Percentiles rank a stretch among this genome's conserved stretches.
Evolutionary conservation across 2,888 invertebrate genomes (phyloP).

Genomic region (Alviniconcha strummeri): DNA sequence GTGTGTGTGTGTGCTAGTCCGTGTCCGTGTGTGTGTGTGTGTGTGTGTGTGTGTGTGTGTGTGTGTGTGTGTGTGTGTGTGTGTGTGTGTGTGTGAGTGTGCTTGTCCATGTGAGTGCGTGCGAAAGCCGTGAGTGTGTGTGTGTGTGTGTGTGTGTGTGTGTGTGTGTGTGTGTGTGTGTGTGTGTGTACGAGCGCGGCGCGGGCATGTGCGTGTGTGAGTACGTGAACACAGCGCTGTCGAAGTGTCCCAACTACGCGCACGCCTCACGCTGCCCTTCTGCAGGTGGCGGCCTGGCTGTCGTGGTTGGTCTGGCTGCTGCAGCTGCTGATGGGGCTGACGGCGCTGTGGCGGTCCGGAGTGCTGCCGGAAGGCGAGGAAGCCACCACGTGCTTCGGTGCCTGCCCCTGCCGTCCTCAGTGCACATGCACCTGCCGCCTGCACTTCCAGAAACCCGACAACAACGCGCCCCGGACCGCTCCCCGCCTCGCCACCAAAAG

Average conservation of each 20-base stretch:
- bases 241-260: too few relatives aligned
- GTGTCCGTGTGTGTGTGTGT: neutral
- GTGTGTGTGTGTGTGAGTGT: constrained; percentile 8
- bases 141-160: neutral
- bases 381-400: neutral
- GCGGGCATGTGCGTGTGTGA: neutral
- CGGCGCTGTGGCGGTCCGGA: neutral
- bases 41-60: neutral
- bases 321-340: neutral
- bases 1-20: neutral
- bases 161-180: neutral
- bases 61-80: constrained; percentile 4
- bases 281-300: constrained; percentile 3
- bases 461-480: neutral
- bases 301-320: constrained; percentile 18
- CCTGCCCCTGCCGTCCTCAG: constrained; percentile 6
- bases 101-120: neutral
- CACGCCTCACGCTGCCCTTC: neutral
- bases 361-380: neutral
- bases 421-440: constrained; percentile 6
- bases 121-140: neutral
- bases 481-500: neutral
- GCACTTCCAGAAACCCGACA: neutral
- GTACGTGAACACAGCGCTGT: neutral
- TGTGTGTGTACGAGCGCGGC: neutral